Percentiles rank a stretch among this genome's conserved stretches.
phyloP scores from a whole-genome alignment of 2,797 vertebrate genomes.

The Discoglossus pictus region DNA sequence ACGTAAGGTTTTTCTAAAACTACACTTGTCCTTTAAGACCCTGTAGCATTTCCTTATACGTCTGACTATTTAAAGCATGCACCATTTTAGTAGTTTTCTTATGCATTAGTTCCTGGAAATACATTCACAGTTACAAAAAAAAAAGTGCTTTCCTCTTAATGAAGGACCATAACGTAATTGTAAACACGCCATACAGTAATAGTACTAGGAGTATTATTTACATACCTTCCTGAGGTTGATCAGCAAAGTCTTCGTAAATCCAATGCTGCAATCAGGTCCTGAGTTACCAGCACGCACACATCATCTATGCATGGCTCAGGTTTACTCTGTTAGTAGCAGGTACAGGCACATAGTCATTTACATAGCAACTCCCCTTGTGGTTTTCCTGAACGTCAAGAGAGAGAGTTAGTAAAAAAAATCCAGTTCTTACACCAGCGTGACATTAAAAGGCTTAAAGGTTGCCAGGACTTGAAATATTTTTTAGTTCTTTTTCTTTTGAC shows the following conservation, averaged over 20 bases:
- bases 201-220: not conserved
- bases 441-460: not conserved
- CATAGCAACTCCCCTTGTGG: constrained; percentile 3
- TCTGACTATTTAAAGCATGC: no score
- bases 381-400: constrained; percentile 15
- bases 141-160: no score
- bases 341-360: not conserved
- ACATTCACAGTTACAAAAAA: no score
- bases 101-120: no score
- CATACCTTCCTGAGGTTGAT: not conserved
- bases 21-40: no score
- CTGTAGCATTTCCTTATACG: no score
- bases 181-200: no score
- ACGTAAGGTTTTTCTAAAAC: no score
- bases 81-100: no score
- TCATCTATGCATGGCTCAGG: not conserved
- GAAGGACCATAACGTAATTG: no score
- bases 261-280: not conserved
- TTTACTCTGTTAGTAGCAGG: not conserved
- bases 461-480: no score
- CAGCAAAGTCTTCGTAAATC: not conserved
- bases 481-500: no score
- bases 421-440: not conserved
- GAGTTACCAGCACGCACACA: not conserved
- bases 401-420: not conserved